phyloP scores from a whole-genome alignment of 2,888 invertebrate species.

The Ectemnius lituratus region DNA sequence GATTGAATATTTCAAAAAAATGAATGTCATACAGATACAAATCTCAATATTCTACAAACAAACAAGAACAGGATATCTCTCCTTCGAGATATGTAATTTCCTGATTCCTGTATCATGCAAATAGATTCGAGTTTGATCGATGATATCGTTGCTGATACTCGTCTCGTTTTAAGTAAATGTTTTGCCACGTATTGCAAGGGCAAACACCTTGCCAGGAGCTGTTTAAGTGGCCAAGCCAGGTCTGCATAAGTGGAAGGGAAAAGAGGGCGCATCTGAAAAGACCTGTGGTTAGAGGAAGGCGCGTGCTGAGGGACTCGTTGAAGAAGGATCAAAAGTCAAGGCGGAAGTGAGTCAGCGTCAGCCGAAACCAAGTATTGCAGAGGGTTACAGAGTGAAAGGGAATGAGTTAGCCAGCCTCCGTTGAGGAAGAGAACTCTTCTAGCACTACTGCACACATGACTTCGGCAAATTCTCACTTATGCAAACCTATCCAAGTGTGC shows the following conservation, averaged over 20 bases:
- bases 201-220: not conserved
- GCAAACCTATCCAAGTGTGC: constrained; percentile 31
- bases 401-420: not conserved
- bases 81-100: constrained; percentile 26
- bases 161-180: constrained; percentile 18
- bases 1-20: no score
- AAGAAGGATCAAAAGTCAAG: constrained; percentile 3
- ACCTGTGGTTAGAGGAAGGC: no score
- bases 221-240: not conserved
- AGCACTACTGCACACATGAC: constrained; percentile 24
- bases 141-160: constrained; percentile 10
- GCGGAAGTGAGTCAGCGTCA: not conserved
- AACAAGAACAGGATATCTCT: no score
- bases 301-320: no score
- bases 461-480: constrained; percentile 33
- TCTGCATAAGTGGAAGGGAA: not conserved
- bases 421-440: not conserved
- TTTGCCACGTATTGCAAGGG: constrained; percentile 19
- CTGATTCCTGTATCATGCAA: constrained; percentile 1
- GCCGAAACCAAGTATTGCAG: not conserved
- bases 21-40: no score
- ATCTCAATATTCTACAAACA: no score
- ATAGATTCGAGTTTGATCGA: not conserved
- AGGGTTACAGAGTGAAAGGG: not conserved
- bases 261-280: not conserved